phyloP scores from a whole-genome alignment of 2,113 vertebrate genomes.

The Onychostruthus taczanowskii region DNA sequence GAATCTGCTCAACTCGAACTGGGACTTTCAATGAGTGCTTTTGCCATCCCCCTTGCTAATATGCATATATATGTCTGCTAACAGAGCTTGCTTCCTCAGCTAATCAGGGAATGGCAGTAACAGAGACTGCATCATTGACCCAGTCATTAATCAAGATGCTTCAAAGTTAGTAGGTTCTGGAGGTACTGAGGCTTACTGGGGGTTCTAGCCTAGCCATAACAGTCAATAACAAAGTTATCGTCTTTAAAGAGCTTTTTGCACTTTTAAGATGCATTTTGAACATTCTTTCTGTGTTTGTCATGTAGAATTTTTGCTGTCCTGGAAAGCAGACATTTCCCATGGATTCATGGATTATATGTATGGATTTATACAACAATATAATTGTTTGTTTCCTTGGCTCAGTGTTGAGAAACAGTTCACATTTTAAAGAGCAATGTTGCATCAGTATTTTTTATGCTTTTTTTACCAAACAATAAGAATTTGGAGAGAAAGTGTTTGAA shows the following conservation, averaged over 20 bases:
- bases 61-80: neutral
- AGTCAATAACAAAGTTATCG: neutral
- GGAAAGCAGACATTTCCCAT: neutral
- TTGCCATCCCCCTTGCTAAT: neutral
- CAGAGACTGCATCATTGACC: neutral
- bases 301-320: neutral
- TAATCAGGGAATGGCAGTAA: neutral
- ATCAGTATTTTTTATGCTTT: neutral
- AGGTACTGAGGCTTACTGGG: neutral
- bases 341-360: neutral
- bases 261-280: neutral
- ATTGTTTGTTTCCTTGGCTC: neutral
- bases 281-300: neutral
- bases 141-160: neutral
- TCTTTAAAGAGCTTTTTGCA: neutral
- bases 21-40: neutral
- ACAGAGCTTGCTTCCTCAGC: conserved; percentile 7
- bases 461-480: neutral
- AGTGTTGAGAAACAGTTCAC: neutral
- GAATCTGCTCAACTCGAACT: neutral
- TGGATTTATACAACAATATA: neutral
- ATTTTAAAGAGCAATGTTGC: neutral
- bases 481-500: neutral
- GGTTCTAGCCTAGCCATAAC: neutral
- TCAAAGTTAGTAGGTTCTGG: neutral